Base-by-base conservation (phyloP, 2,888 invertebrate species). In the Alloscopus bannaensis region DNA sequence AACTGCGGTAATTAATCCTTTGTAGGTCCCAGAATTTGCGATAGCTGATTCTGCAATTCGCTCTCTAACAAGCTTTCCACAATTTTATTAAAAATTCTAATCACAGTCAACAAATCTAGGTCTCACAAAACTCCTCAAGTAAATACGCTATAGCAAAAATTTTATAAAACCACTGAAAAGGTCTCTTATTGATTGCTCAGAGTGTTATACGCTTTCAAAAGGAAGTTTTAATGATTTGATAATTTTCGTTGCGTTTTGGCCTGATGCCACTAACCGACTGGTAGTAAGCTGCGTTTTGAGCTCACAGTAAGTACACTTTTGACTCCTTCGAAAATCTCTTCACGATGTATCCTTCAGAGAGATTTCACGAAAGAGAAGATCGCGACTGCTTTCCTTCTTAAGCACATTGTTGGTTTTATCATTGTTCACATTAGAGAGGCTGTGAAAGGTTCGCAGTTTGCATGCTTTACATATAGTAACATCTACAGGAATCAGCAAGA, bases 261-360 rank as follows among this genome's bases (percentile, higher is more conserved):
- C 70, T 57, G 50, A 31, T 80, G 79, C 79, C 70, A 81, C 76
- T 75, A 55, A 76, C 70, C 47, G 71, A 82, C 79, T 79, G 82
- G 71, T 60, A 65, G 71, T 68, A 40, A 68, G 29, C 52, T 47
- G 4, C 29, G 18, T 28, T 50, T 60, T 69, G 60, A 62, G 26
- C 22, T 16, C 18, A 22, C 40, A 68, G 36, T 76, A 76, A 68
- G 40, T 59, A 55, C 26, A 50, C 47, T 71, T 71, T 60, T 40
- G 24, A 36, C 52, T 36, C 60, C 47, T 29, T 47, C 16, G 16
- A 29, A 18, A 31, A 62, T 50, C 47, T 65, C 72, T 73, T 16
- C 6, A 8, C n/a, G 20, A 4, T 6, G 52, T n/a, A n/a, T n/a
- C n/a, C n/a, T n/a, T n/a, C 4, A 47, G 47, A 47, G 22, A 52